A percentile compares a stretch with the other conserved stretches of the same genome.
Evolutionary conservation across 2,113 vertebrate species (phyloP).

Genomic region (human): GRCh38 chr4:23160001-23160500

Average conservation of each 20-base stretch:
- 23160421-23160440: slow-evolving; percentile 18
- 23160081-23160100: neutral
- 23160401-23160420: neutral
- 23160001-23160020: slow-evolving; percentile 6
- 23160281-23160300: neutral
- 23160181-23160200: neutral
- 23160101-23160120: neutral
- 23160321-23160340: neutral
- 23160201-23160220: neutral
- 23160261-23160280: neutral
- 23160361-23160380: neutral
- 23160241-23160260: neutral
- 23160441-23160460: neutral
- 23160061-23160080: neutral
- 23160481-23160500: neutral
- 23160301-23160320: neutral
- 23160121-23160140: neutral
- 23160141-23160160: neutral
- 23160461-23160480: neutral
- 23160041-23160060: neutral
- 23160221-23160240: slow-evolving; percentile 12
- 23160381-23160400: neutral
- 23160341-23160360: neutral
- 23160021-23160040: neutral
- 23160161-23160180: neutral